These are phyloP conservation scores for Apodemus sylvaticus DNA, from an alignment of 2,113 vertebrate genomes.

Conservation along the genomic window DNA sequence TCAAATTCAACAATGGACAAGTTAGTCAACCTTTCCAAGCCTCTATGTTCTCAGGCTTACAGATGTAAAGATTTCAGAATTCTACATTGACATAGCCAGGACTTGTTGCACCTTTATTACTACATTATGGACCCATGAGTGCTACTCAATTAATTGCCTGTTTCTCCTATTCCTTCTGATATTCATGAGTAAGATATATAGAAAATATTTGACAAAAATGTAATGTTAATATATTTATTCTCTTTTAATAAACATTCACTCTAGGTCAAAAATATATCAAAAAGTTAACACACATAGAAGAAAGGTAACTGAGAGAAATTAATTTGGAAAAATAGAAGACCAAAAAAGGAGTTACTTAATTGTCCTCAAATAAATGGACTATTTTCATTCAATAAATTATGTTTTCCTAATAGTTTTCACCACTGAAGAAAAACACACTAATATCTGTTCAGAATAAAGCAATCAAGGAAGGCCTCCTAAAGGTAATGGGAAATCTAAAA, in stretches of 20 bases:
- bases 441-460: slow-evolving; percentile 61
- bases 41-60: background rate
- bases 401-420: slow-evolving; percentile 72
- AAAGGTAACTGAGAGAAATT: slow-evolving; percentile 77
- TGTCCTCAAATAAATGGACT: slow-evolving; percentile 77
- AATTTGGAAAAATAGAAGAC: slow-evolving; percentile 72
- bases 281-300: slow-evolving; percentile 72
- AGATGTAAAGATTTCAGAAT: background rate
- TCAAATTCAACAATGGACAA: background rate
- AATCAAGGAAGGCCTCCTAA: slow-evolving; percentile 22
- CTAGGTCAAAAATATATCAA: slow-evolving; percentile 72
- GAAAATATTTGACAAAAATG: slow-evolving; percentile 56
- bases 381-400: slow-evolving; percentile 78
- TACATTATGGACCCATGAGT: background rate
- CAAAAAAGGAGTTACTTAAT: slow-evolving; percentile 71
- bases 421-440: slow-evolving; percentile 64
- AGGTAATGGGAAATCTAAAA: slow-evolving; percentile 10
- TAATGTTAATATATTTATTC: slow-evolving; percentile 55
- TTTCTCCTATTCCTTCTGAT: slow-evolving; percentile 51
- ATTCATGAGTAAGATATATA: slow-evolving; percentile 52
- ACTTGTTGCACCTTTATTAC: slow-evolving; percentile 4
- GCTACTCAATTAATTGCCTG: background rate
- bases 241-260: slow-evolving; percentile 62
- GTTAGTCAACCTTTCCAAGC: background rate
- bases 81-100: background rate